A percentile compares a stretch with the other conserved stretches of the same genome.
phyloP scores from a whole-genome alignment of 2,113 vertebrate genomes.

The Siniperca chuatsi region DNA sequence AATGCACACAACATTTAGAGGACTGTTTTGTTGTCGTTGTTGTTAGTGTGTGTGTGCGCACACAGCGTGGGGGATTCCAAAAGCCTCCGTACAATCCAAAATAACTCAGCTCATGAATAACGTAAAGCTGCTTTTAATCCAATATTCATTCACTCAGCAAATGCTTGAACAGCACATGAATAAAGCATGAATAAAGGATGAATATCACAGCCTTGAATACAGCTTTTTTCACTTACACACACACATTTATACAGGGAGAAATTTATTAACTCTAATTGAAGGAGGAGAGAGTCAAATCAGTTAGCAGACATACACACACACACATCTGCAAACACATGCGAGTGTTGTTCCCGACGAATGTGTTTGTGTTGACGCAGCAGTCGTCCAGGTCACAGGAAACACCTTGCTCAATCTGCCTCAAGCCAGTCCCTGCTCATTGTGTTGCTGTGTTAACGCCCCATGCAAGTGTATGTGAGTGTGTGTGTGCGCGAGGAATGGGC shows the following conservation, averaged over 20 bases:
- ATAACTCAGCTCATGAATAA: slow-evolving; percentile 79
- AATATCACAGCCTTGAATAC: slow-evolving; percentile 47
- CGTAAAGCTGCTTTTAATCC: slow-evolving; percentile 77
- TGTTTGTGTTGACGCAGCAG: slow-evolving; percentile 66
- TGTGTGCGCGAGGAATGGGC: slow-evolving; percentile 1
- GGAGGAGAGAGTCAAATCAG: slow-evolving; percentile 37
- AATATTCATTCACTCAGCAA: slow-evolving; percentile 76
- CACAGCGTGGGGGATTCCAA: slow-evolving; percentile 5
- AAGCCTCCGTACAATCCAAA: slow-evolving; percentile 28
- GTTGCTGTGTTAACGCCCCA: slow-evolving; percentile 47
- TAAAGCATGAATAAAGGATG: slow-evolving; percentile 75
- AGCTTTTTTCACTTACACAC: slow-evolving; percentile 55
- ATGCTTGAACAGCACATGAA: slow-evolving; percentile 62
- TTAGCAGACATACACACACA: slow-evolving; percentile 13
- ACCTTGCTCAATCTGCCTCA: slow-evolving; percentile 72
- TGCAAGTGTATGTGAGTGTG: slow-evolving; percentile 6
- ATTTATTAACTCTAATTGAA: slow-evolving; percentile 51
- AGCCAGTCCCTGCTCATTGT: slow-evolving; percentile 72
- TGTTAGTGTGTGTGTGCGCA: background rate
- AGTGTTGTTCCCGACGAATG: slow-evolving; percentile 24
- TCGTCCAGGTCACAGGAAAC: slow-evolving; percentile 78
- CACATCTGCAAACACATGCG: background rate
- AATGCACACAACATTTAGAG: background rate
- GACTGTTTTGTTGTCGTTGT: slow-evolving; percentile 5
- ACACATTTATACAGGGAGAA: slow-evolving; percentile 25